Conservation (phyloP, 2,113 vertebrate species). For the Pygoscelis adeliae region DNA sequence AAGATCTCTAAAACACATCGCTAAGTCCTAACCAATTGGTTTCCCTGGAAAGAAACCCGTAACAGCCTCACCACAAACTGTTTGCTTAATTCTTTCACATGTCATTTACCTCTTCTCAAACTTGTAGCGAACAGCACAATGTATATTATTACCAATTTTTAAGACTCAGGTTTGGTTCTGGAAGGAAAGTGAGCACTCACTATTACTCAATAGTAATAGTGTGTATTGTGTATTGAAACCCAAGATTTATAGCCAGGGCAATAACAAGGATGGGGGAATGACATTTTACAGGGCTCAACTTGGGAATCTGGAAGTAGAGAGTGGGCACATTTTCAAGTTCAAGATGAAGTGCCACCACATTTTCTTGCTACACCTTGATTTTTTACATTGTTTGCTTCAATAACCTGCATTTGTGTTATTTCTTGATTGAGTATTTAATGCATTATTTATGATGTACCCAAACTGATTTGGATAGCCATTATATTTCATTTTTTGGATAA, state of each 20-base stretch:
- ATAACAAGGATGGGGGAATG: background rate
- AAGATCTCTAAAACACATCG: background rate
- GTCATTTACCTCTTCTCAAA: background rate
- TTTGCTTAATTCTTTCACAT: background rate
- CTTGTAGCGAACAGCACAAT: background rate
- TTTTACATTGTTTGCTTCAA: background rate
- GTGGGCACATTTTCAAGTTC: background rate
- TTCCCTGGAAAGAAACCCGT: background rate
- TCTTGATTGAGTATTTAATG: background rate
- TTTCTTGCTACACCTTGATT: background rate
- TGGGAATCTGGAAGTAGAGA: background rate
- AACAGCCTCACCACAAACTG: background rate
- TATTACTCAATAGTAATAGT: background rate
- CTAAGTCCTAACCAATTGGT: background rate
- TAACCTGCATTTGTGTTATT: background rate
- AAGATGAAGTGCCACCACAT: background rate
- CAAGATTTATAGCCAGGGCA: background rate
- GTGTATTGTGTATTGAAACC: background rate
- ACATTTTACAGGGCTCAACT: background rate
- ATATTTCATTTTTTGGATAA: background rate
- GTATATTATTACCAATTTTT: background rate
- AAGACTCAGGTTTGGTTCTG: background rate
- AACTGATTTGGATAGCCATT: background rate
- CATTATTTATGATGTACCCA: background rate
- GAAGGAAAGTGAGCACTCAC: background rate